phyloP scores from a whole-genome alignment of 1,140 invertebrate genomes.

The Euborellia annulipes region DNA sequence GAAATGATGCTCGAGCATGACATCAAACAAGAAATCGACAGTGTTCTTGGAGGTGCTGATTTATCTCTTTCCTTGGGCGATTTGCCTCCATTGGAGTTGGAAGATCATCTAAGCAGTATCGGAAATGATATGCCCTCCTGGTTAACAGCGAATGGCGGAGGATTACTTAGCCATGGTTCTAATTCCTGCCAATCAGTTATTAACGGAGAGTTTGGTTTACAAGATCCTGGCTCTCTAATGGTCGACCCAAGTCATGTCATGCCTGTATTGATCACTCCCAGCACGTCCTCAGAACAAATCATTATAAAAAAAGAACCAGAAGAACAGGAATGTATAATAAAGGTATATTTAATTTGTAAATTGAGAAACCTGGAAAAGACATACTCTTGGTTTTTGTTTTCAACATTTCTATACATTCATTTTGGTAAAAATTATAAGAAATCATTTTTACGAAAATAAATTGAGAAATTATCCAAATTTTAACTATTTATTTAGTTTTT shows the following conservation, averaged over 20 bases:
- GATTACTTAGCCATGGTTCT: neutral
- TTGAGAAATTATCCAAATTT: too few relatives aligned
- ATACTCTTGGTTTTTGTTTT: too few relatives aligned
- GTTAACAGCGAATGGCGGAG: slow-evolving; percentile 4
- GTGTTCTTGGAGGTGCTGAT: slow-evolving; percentile 42
- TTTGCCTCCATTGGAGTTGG: slow-evolving; percentile 33
- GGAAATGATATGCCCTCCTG: neutral
- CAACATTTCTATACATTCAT: too few relatives aligned
- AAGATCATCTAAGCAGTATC: slow-evolving; percentile 34
- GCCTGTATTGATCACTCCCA: slow-evolving; percentile 28
- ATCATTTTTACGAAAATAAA: too few relatives aligned
- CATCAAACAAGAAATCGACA: slow-evolving; percentile 64
- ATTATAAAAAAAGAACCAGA: too few relatives aligned
- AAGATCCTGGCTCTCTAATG: slow-evolving; percentile 52
- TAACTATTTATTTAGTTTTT: too few relatives aligned
- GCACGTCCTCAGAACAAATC: neutral
- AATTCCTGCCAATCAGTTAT: slow-evolving; percentile 23
- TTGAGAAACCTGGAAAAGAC: too few relatives aligned
- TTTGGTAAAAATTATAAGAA: too few relatives aligned
- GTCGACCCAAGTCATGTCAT: slow-evolving; percentile 63
- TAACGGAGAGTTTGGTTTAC: slow-evolving; percentile 52
- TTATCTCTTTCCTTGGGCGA: slow-evolving; percentile 6
- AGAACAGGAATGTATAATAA: too few relatives aligned
- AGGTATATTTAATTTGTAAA: too few relatives aligned
- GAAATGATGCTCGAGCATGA: slow-evolving; percentile 72